These are phyloP conservation scores for Ganaspis brasiliensis DNA, from an alignment of 2,888 invertebrate genomes.

Conservation along the genomic window DNA sequence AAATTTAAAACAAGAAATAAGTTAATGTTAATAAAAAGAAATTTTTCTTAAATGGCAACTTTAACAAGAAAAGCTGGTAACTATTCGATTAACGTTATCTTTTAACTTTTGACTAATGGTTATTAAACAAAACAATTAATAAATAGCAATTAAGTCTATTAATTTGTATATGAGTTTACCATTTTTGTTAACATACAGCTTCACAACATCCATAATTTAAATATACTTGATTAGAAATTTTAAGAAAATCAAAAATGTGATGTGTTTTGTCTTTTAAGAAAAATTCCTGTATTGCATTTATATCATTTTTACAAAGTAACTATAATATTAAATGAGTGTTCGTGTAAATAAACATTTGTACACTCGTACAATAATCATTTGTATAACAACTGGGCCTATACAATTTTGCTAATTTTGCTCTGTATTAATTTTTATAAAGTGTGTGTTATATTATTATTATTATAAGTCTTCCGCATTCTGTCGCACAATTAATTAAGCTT, in stretches of 20 bases:
- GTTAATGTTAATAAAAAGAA: not conserved
- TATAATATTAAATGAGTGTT: conserved; percentile 10
- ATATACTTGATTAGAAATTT: no score
- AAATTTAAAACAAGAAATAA: not conserved
- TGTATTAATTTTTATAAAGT: not conserved
- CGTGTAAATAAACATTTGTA: conserved; percentile 32
- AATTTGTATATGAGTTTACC: no score
- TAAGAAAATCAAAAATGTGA: no score
- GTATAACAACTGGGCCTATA: not conserved
- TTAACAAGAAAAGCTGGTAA: not conserved
- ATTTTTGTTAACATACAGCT: no score
- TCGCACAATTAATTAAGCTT: conserved; percentile 37
- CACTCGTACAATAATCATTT: conserved; percentile 17
- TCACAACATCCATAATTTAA: no score
- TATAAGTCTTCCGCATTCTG: conserved; percentile 35
- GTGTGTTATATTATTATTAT: conserved; percentile 6
- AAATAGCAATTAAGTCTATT: no score
- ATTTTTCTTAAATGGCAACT: not conserved
- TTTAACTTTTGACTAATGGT: no score
- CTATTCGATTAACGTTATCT: no score
- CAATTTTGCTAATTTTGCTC: not conserved
- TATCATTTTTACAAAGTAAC: not conserved
- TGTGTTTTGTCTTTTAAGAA: not conserved
- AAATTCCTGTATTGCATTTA: not conserved
- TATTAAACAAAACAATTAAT: no score